Base-by-base conservation (phyloP, 2,797 vertebrate genomes). In the Myiotriccus ornatus region DNA sequence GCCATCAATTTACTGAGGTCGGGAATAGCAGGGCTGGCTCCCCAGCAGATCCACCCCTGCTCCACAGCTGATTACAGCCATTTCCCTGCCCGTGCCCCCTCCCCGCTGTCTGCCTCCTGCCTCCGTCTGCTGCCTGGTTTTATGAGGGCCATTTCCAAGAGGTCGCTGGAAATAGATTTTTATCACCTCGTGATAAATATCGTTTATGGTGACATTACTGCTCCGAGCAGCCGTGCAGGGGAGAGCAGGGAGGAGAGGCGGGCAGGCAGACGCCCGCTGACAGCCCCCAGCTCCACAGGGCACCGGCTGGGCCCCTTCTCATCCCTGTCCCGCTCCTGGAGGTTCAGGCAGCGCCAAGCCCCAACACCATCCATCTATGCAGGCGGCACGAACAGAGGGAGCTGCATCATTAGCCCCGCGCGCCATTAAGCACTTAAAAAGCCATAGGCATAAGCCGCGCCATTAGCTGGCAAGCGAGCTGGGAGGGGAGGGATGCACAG, bases 141-240 rank as follows among this genome's bases (percentile, higher is more conserved):
- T 96, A 96, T 43, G 92, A 96, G 96, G 96, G 92, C 96, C 96
- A 95, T 96, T 96, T 96, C 96, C 95, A 96, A 96, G 96, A 96
- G 96, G 96, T 96, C 95, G 92, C 96, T 96, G 96, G 94, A 96
- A 96, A 96, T 96, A 96, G 95, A 96, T 95, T 96, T 96, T 96
- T 95, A 96, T 96, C 96, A 96, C 94, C 96, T 93, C 74, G 55
- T 94, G 95, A 96, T 96, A 96, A 96, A 96, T 96, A 96, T 92
- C 94, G 16, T 94, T 95, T 96, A 95, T 41, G 74, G 93, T 84
- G 93, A 96, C 96, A 96, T 95, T 94, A 87, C 94, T 44, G 94
- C 94, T 95, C n/a, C 1, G 50, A 86, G 89, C 93, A 74, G 93
- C 86, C 84, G 1, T 1, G 65, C 23, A 41, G 84, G 85, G 84